Evolutionary conservation across 2,888 invertebrate genomes (phyloP).

Genomic region (Spodoptera littoralis): DNA sequence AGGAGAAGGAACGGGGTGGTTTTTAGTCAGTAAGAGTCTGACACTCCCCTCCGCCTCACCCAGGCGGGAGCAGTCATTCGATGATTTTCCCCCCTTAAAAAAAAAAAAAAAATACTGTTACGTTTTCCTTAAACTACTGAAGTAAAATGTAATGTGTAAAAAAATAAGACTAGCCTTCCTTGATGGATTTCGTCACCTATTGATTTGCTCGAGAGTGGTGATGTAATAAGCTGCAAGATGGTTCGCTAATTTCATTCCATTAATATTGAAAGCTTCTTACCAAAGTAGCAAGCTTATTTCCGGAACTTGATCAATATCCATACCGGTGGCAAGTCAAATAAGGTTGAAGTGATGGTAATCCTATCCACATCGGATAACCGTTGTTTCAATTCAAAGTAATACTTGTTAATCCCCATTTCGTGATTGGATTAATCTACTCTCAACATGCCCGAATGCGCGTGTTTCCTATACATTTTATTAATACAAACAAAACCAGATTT

Average conservation of each 20-base stretch:
- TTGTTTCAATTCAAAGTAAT: constrained; percentile 68
- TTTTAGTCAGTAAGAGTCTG: no score
- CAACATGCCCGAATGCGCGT: constrained; percentile 44
- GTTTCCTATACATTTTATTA: constrained; percentile 35
- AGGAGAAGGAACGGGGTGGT: no score
- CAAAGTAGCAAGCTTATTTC: background rate
- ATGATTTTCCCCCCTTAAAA: no score
- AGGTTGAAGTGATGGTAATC: constrained; percentile 64
- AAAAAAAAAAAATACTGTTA: no score
- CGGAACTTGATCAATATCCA: constrained; percentile 25
- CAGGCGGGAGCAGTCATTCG: no score
- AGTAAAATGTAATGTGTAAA: no score
- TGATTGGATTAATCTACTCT: constrained; percentile 63
- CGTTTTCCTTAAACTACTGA: no score
- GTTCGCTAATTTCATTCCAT: no score
- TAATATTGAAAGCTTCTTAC: no score
- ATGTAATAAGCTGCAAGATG: no score
- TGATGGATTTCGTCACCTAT: background rate
- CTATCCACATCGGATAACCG: constrained; percentile 65
- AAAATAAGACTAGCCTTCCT: no score
- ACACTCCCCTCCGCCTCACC: no score
- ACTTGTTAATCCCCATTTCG: constrained; percentile 63
- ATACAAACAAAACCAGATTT: constrained; percentile 24
- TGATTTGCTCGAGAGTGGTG: background rate
- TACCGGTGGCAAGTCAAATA: constrained; percentile 38